Conservation (phyloP, 2,797 vertebrate species). For the Helicolenus hilgendorfi region DNA sequence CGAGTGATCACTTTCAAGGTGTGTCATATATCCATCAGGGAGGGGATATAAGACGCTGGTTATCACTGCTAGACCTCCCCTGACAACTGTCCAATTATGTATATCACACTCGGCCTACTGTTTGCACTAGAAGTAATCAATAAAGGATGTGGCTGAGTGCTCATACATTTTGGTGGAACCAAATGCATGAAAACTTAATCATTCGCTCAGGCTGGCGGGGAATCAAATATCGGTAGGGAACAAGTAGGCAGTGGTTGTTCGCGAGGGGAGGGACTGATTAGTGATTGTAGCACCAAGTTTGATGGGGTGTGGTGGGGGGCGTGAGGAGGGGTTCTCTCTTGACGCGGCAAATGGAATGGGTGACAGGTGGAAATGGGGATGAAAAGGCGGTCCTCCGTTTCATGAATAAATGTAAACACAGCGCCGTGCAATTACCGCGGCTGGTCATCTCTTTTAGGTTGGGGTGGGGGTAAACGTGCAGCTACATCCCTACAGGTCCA, state of each 20-base stretch:
- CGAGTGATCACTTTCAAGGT: slow-evolving; percentile 93
- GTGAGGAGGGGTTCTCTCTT: slow-evolving; percentile 88
- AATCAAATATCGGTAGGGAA: slow-evolving; percentile 92
- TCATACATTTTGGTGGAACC: slow-evolving; percentile 97
- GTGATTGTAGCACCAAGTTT: slow-evolving; percentile 79
- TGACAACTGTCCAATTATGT: slow-evolving; percentile 99
- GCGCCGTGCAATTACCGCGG: slow-evolving; percentile 89
- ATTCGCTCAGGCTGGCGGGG: slow-evolving; percentile 94
- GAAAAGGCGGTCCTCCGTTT: slow-evolving; percentile 91
- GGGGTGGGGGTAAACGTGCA: slow-evolving; percentile 66
- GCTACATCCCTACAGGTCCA: slow-evolving; percentile 84
- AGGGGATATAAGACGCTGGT: slow-evolving; percentile 89
- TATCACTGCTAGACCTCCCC: slow-evolving; percentile 94
- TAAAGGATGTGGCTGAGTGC: slow-evolving; percentile 99
- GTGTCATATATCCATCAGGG: slow-evolving; percentile 89
- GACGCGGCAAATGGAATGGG: slow-evolving; percentile 96
- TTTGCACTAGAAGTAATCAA: slow-evolving; percentile 99
- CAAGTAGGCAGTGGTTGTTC: slow-evolving; percentile 69
- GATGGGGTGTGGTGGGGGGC: slow-evolving; percentile 72
- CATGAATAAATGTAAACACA: slow-evolving; percentile 99
- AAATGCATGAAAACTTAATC: slow-evolving; percentile 99
- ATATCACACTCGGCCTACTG: slow-evolving; percentile 97
- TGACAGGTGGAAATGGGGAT: slow-evolving; percentile 96
- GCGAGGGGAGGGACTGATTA: slow-evolving; percentile 74
- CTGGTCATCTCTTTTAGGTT: slow-evolving; percentile 89